These are phyloP conservation scores for Drosophila arizonae DNA, from an alignment of 1,140 invertebrate genomes.

Conservation along the genomic window DNA sequence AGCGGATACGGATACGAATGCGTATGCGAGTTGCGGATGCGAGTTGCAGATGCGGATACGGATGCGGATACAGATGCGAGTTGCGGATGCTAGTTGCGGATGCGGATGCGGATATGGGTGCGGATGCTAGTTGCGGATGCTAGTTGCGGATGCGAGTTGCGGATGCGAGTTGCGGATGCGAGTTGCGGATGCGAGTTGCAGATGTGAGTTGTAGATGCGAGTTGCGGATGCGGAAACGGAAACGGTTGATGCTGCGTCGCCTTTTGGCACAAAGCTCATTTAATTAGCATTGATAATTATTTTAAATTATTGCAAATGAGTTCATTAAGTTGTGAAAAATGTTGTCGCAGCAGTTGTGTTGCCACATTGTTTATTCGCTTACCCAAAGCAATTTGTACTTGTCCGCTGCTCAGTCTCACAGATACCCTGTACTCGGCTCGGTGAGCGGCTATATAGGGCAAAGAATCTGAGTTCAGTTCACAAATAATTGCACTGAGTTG, in stretches of 20 bases:
- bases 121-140: too few relatives aligned
- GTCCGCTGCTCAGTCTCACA: conserved; percentile 33
- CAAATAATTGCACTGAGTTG: too few relatives aligned
- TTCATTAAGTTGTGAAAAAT: conserved; percentile 81
- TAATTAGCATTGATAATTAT: conserved; percentile 81
- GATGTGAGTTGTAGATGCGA: too few relatives aligned
- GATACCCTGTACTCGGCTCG: conserved; percentile 2
- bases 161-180: conserved; percentile 5
- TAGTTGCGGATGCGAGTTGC: conserved; percentile 9
- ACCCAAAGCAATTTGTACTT: conserved; percentile 65
- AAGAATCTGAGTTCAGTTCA: too few relatives aligned
- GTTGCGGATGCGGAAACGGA: conserved; percentile 15
- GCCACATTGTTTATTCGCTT: conserved; percentile 36
- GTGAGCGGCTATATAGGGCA: not conserved
- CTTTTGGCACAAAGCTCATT: conserved; percentile 54
- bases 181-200: conserved; percentile 12
- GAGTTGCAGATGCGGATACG: too few relatives aligned
- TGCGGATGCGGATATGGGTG: too few relatives aligned
- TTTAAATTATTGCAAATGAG: conserved; percentile 80
- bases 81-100: too few relatives aligned
- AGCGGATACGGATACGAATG: too few relatives aligned
- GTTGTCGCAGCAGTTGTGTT: conserved; percentile 33
- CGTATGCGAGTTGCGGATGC: too few relatives aligned
- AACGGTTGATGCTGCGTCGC: conserved; percentile 13
- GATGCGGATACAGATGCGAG: too few relatives aligned